phyloP scores from a whole-genome alignment of 2,113 vertebrate genomes.

The Hydrolagus affinis region DNA sequence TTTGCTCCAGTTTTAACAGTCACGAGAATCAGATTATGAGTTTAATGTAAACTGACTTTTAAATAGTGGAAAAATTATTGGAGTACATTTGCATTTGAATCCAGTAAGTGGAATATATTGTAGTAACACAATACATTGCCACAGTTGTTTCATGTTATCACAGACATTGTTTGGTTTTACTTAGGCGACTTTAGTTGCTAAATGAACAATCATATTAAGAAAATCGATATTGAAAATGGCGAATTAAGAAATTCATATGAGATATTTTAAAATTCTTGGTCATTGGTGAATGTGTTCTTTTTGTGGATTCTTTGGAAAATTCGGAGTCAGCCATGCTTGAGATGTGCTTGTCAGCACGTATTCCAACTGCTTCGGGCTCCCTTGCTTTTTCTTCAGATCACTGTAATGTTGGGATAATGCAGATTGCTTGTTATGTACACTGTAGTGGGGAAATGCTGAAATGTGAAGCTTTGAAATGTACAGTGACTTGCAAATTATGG shows the following conservation, averaged over 20 bases:
- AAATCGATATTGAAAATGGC: not conserved
- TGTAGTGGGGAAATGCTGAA: too few relatives aligned
- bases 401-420: not conserved
- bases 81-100: not conserved
- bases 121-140: not conserved
- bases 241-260: not conserved
- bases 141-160: not conserved
- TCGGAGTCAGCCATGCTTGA: not conserved
- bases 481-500: too few relatives aligned
- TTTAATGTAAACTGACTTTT: not conserved
- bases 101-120: not conserved
- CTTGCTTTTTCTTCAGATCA: not conserved
- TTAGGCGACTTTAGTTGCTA: not conserved
- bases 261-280: not conserved
- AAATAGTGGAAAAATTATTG: not conserved
- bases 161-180: not conserved
- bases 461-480: too few relatives aligned
- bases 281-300: not conserved
- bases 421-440: not conserved
- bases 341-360: not conserved
- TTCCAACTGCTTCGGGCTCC: not conserved
- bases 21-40: not conserved
- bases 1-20: not conserved
- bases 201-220: not conserved
- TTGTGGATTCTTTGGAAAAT: not conserved